These are phyloP conservation scores for Drosophila ustulata DNA, from an alignment of 2,888 invertebrate species.

Conservation along the genomic window DNA sequence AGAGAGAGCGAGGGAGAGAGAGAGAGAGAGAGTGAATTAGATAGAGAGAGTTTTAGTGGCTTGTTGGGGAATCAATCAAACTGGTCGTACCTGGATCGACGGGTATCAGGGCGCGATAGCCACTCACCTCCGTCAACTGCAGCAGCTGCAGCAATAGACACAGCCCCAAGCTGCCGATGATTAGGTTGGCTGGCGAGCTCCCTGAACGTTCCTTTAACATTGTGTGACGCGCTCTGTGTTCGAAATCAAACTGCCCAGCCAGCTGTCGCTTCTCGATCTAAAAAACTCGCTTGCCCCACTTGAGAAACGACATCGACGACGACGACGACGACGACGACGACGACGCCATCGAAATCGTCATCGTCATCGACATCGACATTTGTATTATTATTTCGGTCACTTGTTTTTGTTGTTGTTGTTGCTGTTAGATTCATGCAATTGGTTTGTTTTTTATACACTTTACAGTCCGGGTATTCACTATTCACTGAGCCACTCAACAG, in stretches of 20 bases:
- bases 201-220: conserved; percentile 49
- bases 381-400: conserved; percentile 17
- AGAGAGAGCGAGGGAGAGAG: background rate
- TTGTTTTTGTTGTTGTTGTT: conserved; percentile 16
- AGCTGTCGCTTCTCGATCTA: conserved; percentile 22
- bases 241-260: conserved; percentile 63
- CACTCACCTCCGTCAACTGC: conserved; percentile 39
- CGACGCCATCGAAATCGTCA: conserved; percentile 7
- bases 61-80: background rate
- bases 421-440: conserved; percentile 36
- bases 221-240: conserved; percentile 60
- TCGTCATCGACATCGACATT: conserved; percentile 42
- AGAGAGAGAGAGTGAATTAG: background rate
- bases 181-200: conserved; percentile 8
- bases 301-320: conserved; percentile 1
- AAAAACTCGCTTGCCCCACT: conserved; percentile 25
- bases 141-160: conserved; percentile 40
- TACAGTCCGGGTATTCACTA: background rate
- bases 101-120: conserved; percentile 72
- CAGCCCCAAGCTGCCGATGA: conserved; percentile 26
- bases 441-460: conserved; percentile 22
- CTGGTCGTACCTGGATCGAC: conserved; percentile 70
- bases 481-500: background rate
- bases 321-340: background rate
- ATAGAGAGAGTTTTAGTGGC: background rate